A percentile compares a stretch with the other conserved stretches of the same genome.
phyloP scores from a whole-genome alignment of 1,140 invertebrate species.

The Euwallacea similis region DNA sequence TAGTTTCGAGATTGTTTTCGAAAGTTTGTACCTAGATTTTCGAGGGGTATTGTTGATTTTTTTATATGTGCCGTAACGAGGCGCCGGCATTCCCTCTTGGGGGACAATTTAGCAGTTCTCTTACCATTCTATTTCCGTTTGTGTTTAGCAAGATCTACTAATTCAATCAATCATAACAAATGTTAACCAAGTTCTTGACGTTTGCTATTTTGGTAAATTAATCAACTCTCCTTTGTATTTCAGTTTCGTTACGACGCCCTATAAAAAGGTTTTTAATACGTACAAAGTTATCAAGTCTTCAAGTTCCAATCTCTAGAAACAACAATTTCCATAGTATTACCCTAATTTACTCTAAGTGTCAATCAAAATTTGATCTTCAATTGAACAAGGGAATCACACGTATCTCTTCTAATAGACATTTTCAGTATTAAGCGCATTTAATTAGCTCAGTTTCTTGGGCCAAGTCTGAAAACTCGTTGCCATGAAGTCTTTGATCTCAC shows the following conservation, averaged over 20 bases:
- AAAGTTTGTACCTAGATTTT: not conserved
- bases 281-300: too few relatives aligned
- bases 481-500: not conserved
- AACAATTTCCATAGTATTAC: not conserved
- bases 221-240: too few relatives aligned
- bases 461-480: not conserved
- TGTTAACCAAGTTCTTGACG: too few relatives aligned
- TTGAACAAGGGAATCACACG: not conserved
- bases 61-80: not conserved
- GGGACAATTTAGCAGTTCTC: too few relatives aligned
- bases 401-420: not conserved
- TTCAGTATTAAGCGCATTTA: not conserved
- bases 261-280: too few relatives aligned
- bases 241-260: too few relatives aligned
- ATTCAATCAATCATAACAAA: not conserved
- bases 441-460: not conserved
- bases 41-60: not conserved
- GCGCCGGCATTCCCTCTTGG: not conserved
- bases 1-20: slow-evolving; percentile 4
- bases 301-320: too few relatives aligned
- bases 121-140: not conserved
- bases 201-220: too few relatives aligned
- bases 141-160: not conserved
- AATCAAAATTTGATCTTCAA: not conserved
- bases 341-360: not conserved